Conservation (phyloP, 2,888 invertebrate species). For the Graphium colonna region DNA sequence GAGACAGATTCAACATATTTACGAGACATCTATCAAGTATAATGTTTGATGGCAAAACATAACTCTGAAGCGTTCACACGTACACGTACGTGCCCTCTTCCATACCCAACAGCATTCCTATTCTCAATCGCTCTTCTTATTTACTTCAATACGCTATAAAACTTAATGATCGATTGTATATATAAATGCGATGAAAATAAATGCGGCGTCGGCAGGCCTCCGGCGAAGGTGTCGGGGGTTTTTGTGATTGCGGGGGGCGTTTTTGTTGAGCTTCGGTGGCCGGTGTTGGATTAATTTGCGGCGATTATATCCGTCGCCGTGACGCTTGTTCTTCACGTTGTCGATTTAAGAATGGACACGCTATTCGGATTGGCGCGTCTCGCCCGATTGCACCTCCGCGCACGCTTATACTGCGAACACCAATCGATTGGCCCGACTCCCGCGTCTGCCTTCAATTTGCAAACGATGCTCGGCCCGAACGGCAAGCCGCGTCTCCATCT, state of each 20-base stretch:
- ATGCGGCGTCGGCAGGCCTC: not conserved
- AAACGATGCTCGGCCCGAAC: slow-evolving; percentile 57
- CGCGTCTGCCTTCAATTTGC: slow-evolving; percentile 53
- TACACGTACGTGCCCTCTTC: slow-evolving; percentile 38
- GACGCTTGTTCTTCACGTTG: slow-evolving; percentile 74
- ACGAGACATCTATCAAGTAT: not conserved
- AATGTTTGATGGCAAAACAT: not conserved
- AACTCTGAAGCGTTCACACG: not conserved
- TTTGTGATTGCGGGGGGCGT: slow-evolving; percentile 34
- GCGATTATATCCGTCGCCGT: slow-evolving; percentile 68
- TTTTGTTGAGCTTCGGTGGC: slow-evolving; percentile 57
- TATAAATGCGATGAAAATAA: slow-evolving; percentile 8
- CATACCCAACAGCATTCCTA: not conserved
- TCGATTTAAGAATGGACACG: slow-evolving; percentile 75
- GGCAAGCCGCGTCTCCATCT: slow-evolving; percentile 50
- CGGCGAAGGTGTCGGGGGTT: slow-evolving; percentile 8
- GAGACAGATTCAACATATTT: slow-evolving; percentile 2
- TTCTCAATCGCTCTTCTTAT: not conserved
- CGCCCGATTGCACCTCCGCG: slow-evolving; percentile 61
- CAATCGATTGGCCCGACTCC: slow-evolving; percentile 51
- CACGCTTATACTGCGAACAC: slow-evolving; percentile 61
- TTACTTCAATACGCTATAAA: slow-evolving; percentile 19
- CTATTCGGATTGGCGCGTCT: slow-evolving; percentile 67
- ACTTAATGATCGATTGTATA: slow-evolving; percentile 18
- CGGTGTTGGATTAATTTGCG: slow-evolving; percentile 64